Evolutionary conservation across 2,113 vertebrate genomes (phyloP), one percentile per base, ranked within the genome.

Genomic region (Ranitomeya imitator): DNA sequence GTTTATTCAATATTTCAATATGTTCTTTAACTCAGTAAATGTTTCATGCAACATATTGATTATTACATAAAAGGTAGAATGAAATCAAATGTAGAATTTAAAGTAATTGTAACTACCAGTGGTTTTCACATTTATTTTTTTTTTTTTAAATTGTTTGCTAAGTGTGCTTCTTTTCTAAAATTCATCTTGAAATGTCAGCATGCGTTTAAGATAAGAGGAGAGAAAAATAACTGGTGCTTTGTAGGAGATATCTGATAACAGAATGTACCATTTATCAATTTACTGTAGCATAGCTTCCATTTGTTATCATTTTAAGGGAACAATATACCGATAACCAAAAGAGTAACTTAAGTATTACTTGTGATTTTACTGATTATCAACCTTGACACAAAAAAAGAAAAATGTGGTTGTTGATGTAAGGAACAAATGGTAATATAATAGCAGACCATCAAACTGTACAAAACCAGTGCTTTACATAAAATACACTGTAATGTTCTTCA

Each of bases 371-470:
- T 23, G 51, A 55, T 71, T 84, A 55, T 23, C 6, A 83, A 65
- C 31, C 59, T 83, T 63, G 23, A 26, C 21, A 67, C 59, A 69
- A 52, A 71, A 71, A 19, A 54, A 37, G 19, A 45, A 81, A 9
- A 67, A 84, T 18, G n/a, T 12, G 15, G 57, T n/a, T 60, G 23
- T 61, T 60, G 16, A 81, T 26, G 45, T 71, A n/a, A 71, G 51
- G 9, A 84, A 69, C 63, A 84, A 84, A 55, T 84, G 26, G 65
- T 84, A n/a, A 84, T n/a, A 71, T 69, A 59, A 61, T 37, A 69
- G 51, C 51, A 71, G 16, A 54, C n/a, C 9, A 18, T 4, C 45
- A n/a, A 69, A 15, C 23, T 13, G 37, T 74, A 37, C 8, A 55
- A 31, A 59, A 16, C 8, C 2, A 74, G 74, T 74, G 9, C 57